Base-by-base conservation (phyloP, 2,113 vertebrate genomes). In the Pagrus major region DNA sequence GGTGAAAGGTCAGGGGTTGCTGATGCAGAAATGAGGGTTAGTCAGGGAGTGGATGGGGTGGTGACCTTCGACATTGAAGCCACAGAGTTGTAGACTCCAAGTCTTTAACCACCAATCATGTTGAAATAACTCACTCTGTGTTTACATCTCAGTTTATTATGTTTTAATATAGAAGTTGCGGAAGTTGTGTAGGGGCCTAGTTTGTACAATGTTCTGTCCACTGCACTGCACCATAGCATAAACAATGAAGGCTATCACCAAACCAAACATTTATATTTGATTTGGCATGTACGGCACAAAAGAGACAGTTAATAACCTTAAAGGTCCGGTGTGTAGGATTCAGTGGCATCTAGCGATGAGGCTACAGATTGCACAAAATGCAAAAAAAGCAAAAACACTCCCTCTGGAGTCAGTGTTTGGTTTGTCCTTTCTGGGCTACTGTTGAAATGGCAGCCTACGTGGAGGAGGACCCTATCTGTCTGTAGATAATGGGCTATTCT, bases 1-100 rank as follows among this genome's bases (percentile, higher is more conserved):
- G 71, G 74, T 86, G 9, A 90, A 56, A 77, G 78, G 80, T 85
- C 81, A 89, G 68, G 77, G 81, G 78, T 82, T 85, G 75, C 70
- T 37, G 68, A 74, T 81, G 63, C 69, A 82, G 77, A 78, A 86
- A 55, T 69, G 81, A 85, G 80, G 85, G 77, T 87, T 78, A 83
- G 9, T 72, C 16, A 82, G 65, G 72, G 69, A 83, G 81, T 83
- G 75, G 60, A 78, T 46, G n/a, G 65, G 71, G 66, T 76, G 61
- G 67, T 86, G 82, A 91, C 82, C 87, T 91, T 65, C 89, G 69
- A 82, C 86, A 89, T 65, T 16, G 21, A 9, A 77, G 68, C 33
- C 74, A 66, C 16, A 66, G 60, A 51, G 51, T 68, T 77, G 52
- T 70, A 87, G 81, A 85, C 83, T 55, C 29, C 6, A 67, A 76